Evolutionary conservation across 2,888 invertebrate species (phyloP).

Genomic region (Athalia circularis): DNA sequence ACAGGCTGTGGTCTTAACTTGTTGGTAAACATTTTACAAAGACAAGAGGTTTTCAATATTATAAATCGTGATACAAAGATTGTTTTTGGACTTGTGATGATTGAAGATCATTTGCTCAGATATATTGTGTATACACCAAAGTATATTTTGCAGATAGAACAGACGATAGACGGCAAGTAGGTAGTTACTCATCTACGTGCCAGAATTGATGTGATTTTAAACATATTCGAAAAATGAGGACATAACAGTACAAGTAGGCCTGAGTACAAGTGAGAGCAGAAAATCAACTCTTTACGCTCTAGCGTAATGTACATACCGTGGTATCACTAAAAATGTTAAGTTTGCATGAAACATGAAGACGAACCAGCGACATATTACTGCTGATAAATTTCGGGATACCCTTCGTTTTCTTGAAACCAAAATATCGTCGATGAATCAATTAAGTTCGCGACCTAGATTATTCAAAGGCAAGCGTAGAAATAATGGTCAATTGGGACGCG

Average conservation of each 20-base stretch:
- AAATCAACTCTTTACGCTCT: not conserved
- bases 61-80: slow-evolving; percentile 9
- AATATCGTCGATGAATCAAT: too few relatives aligned
- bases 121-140: too few relatives aligned
- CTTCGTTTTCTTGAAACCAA: not conserved
- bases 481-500: slow-evolving; percentile 37
- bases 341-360: not conserved
- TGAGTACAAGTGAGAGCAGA: slow-evolving; percentile 15
- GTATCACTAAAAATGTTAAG: too few relatives aligned
- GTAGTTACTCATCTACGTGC: not conserved
- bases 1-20: not conserved
- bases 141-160: too few relatives aligned
- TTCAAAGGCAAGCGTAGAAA: not conserved
- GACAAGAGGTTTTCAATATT: not conserved
- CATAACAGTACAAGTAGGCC: slow-evolving; percentile 35
- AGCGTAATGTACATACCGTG: too few relatives aligned
- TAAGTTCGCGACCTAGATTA: too few relatives aligned
- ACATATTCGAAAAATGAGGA: slow-evolving; percentile 32
- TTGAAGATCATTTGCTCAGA: not conserved
- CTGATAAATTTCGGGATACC: not conserved
- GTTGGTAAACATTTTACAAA: not conserved
- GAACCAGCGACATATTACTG: slow-evolving; percentile 3
- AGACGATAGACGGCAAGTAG: not conserved
- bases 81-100: not conserved
- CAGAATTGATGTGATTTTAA: not conserved